Evolutionary conservation across 2,888 invertebrate species (phyloP).

Genomic region (Drosophila nr. fundita): DNA sequence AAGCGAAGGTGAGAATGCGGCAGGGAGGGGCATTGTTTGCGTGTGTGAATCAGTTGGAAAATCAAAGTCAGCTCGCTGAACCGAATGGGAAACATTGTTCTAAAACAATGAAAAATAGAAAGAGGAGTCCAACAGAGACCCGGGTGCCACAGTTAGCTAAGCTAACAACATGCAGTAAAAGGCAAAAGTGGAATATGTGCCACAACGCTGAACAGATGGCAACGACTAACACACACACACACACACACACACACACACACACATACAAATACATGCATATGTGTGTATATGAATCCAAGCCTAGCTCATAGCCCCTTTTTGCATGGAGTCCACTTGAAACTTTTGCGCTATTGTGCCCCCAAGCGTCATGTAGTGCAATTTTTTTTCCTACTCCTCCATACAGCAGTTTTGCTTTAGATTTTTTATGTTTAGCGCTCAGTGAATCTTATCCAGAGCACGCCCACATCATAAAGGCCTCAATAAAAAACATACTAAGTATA

Average conservation of each 20-base stretch:
- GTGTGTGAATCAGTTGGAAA: conserved; percentile 59
- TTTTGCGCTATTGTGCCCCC: conserved; percentile 73
- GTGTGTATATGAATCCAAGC: neutral
- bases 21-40: neutral
- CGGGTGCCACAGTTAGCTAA: conserved; percentile 15
- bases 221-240: conserved; percentile 53
- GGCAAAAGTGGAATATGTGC: conserved; percentile 80
- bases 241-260: neutral
- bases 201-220: conserved; percentile 76
- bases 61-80: conserved; percentile 71
- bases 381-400: conserved; percentile 30
- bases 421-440: conserved; percentile 61
- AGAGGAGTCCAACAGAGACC: conserved; percentile 30
- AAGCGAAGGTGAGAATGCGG: neutral
- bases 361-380: conserved; percentile 52
- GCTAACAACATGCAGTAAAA: conserved; percentile 71
- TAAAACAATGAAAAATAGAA: conserved; percentile 69
- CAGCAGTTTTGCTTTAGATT: conserved; percentile 36
- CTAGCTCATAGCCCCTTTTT: conserved; percentile 7
- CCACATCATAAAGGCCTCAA: conserved; percentile 33
- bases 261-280: neutral
- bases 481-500: conserved; percentile 6
- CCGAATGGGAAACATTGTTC: conserved; percentile 74
- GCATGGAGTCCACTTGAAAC: conserved; percentile 75
- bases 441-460: conserved; percentile 61